Evolutionary conservation across 2,797 vertebrate genomes (phyloP).

Genomic region (Rhabdophis nuchalis): DNA sequence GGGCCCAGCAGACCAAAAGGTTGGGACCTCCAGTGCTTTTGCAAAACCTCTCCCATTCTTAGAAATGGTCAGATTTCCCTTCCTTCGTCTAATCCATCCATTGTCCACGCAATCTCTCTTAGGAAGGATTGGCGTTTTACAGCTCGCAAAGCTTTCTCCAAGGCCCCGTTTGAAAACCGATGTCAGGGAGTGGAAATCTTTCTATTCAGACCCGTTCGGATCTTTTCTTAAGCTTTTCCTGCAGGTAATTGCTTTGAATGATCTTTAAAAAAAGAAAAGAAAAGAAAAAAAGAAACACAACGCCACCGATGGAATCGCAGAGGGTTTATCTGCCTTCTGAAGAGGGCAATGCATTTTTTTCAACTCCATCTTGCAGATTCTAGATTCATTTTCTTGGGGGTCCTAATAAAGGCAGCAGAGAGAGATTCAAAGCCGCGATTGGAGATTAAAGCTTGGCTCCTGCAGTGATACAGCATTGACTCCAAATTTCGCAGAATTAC

Average conservation of each 20-base stretch:
- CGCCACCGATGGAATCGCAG: background rate
- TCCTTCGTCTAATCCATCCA: background rate
- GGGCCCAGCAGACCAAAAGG: background rate
- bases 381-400: background rate
- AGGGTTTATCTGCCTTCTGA: constrained; percentile 1
- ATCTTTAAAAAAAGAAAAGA: background rate
- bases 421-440: background rate
- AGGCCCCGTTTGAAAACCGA: background rate
- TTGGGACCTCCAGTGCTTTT: background rate
- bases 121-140: constrained; percentile 5
- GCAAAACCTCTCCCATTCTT: background rate
- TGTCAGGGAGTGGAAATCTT: constrained; percentile 6
- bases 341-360: background rate
- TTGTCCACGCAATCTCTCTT: constrained; percentile 17
- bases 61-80: background rate
- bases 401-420: background rate
- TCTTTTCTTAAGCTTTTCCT: constrained; percentile 7
- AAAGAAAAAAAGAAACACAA: background rate
- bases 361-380: background rate
- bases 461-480: background rate
- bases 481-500: background rate
- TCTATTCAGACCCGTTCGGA: constrained; percentile 15
- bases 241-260: constrained; percentile 10
- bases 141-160: background rate
- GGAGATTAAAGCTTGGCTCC: background rate